Evolutionary conservation across 2,113 vertebrate species (phyloP), one percentile per base, ranked within the genome.

Genomic region (Prietella phreatophila): DNA sequence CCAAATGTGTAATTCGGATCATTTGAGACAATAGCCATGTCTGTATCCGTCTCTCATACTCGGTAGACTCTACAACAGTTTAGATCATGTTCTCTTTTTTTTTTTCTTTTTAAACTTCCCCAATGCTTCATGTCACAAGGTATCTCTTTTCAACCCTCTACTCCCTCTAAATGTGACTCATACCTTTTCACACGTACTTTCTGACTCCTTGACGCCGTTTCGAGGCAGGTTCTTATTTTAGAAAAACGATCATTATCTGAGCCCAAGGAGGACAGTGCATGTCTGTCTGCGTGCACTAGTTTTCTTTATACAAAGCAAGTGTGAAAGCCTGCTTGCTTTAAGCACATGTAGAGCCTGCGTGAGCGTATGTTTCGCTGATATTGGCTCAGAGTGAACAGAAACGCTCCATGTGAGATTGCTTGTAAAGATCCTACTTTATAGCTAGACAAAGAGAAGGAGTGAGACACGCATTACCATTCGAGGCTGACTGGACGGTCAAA

Each of bases 401-500:
- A 10, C 47, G 36, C 58, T 63, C 58, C 58, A 53, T 39, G 67
- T 39, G 50, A 39, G 30, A 25, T 8, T 56, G 19, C 83, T 53
- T 42, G 60, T 42, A 63, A 78, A 78, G 42, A 78, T 47, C 53
- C 17, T 58, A 58, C 13, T 58, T 58, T 42, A 82, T 14, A 82
- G 19, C 17, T 36, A n/a, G 30, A 86, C 36, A 75, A 39, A 83
- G 33, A 75, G 27, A 25, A 55, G 55, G 56, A 33, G 50, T 9
- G 7, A 33, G 50, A 14, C 19, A 33, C 5, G 10, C 7, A 39
- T 85, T 92, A 98, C 98, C 97, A 96, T 94, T 99, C 97, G 89
- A 99, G 96, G 92, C 96, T 97, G 92, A 99, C 95, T 65, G 98
- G 97, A 83, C 97, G 96, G 94, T 99, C 98, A 91, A 99, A 99